phyloP scores from a whole-genome alignment of 2,113 vertebrate genomes.

The Nibea albiflora region DNA sequence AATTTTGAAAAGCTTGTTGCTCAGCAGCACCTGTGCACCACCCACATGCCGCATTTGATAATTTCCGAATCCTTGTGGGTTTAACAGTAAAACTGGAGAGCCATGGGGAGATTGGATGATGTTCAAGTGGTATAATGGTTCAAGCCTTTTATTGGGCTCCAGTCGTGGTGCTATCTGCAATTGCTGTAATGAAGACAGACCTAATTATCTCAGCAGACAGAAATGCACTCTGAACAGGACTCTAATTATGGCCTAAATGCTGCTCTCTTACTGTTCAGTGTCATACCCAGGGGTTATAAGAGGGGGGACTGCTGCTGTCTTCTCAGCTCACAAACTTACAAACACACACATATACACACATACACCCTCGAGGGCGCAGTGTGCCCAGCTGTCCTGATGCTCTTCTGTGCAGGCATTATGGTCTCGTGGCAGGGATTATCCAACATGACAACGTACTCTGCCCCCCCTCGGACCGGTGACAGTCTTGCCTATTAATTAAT shows the following conservation, averaged over 20 bases:
- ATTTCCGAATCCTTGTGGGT: slow-evolving; percentile 42
- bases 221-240: slow-evolving; percentile 58
- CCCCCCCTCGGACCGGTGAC: slow-evolving; percentile 33
- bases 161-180: slow-evolving; percentile 47
- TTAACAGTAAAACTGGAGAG: slow-evolving; percentile 34
- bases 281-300: slow-evolving; percentile 43
- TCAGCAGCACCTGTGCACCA: slow-evolving; percentile 61
- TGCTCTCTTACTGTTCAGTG: slow-evolving; percentile 55
- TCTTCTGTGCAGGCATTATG: slow-evolving; percentile 45
- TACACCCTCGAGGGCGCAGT: slow-evolving; percentile 7
- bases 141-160: slow-evolving; percentile 45
- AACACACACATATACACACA: slow-evolving; percentile 25
- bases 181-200: slow-evolving; percentile 70
- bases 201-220: slow-evolving; percentile 72
- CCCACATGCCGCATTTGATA: slow-evolving; percentile 42
- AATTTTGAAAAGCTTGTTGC: slow-evolving; percentile 37
- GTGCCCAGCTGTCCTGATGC: slow-evolving; percentile 48
- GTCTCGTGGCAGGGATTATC: slow-evolving; percentile 47
- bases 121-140: slow-evolving; percentile 58
- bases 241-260: slow-evolving; percentile 74
- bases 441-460: slow-evolving; percentile 48
- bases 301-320: slow-evolving; percentile 33
- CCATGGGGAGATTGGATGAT: slow-evolving; percentile 34
- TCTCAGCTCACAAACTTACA: slow-evolving; percentile 24
- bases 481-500: slow-evolving; percentile 59